Conservation (phyloP, 2,113 vertebrate species). For the Arizona elegans region DNA sequence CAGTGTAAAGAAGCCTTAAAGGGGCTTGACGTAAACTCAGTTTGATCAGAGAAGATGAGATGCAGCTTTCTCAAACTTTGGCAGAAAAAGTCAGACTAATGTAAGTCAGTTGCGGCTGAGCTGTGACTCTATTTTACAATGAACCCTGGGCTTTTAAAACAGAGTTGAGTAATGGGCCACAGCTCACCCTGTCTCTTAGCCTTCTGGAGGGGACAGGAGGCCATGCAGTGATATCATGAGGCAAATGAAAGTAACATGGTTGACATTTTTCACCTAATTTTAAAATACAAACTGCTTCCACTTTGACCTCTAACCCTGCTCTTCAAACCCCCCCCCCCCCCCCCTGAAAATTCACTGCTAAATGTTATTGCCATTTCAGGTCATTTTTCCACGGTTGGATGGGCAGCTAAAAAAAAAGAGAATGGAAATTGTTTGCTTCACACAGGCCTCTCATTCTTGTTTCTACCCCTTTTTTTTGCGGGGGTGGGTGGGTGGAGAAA, state of each 20-base stretch:
- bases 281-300: not conserved
- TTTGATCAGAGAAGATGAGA: not conserved
- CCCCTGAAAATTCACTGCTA: not conserved
- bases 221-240: not conserved
- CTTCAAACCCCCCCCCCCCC: not conserved
- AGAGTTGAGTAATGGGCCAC: not conserved
- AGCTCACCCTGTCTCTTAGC: not conserved
- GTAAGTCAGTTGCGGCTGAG: not conserved
- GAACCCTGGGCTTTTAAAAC: not conserved
- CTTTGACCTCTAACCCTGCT: not conserved
- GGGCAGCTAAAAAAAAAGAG: not conserved
- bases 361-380: not conserved
- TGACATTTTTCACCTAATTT: not conserved
- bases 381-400: not conserved
- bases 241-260: not conserved
- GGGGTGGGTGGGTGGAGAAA: no score
- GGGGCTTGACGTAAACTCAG: not conserved
- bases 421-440: not conserved
- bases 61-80: not conserved
- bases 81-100: not conserved
- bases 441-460: not conserved
- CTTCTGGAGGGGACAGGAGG: not conserved
- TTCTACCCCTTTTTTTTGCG: not conserved
- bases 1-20: not conserved
- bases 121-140: not conserved